These are phyloP conservation scores for Dynastes hyllus DNA, from an alignment of 2,888 invertebrate genomes.

Conservation along the genomic window DNA sequence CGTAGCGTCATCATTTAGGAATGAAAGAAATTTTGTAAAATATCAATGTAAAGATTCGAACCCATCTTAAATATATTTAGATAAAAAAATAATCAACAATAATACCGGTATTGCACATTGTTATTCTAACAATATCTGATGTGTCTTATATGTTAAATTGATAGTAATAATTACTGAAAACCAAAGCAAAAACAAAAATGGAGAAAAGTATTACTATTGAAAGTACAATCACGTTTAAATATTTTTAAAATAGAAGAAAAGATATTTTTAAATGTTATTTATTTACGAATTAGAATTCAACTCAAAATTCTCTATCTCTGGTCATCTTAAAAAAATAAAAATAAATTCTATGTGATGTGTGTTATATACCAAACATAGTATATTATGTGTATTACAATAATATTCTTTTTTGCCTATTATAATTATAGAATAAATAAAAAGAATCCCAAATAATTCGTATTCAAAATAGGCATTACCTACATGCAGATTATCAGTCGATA, in stretches of 20 bases:
- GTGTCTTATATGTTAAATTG: not conserved
- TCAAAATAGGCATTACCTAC: too few relatives aligned
- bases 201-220: too few relatives aligned
- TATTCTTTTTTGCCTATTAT: constrained; percentile 10
- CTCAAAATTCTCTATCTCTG: not conserved
- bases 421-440: not conserved
- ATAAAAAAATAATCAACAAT: not conserved
- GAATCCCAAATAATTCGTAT: constrained; percentile 16
- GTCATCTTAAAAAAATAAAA: too few relatives aligned
- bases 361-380: too few relatives aligned
- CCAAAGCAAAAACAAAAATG: too few relatives aligned
- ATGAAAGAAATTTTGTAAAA: too few relatives aligned
- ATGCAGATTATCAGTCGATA: too few relatives aligned
- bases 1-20: too few relatives aligned
- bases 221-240: not conserved
- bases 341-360: too few relatives aligned
- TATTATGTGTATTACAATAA: not conserved
- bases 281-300: constrained; percentile 2
- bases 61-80: too few relatives aligned
- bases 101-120: not conserved
- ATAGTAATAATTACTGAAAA: not conserved
- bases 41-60: too few relatives aligned
- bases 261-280: constrained; percentile 26
- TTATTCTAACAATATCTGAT: too few relatives aligned
- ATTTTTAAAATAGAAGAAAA: constrained; percentile 3